These are phyloP conservation scores for Piaya cayana DNA, from an alignment of 2,113 vertebrate genomes.

Conservation along the genomic window DNA sequence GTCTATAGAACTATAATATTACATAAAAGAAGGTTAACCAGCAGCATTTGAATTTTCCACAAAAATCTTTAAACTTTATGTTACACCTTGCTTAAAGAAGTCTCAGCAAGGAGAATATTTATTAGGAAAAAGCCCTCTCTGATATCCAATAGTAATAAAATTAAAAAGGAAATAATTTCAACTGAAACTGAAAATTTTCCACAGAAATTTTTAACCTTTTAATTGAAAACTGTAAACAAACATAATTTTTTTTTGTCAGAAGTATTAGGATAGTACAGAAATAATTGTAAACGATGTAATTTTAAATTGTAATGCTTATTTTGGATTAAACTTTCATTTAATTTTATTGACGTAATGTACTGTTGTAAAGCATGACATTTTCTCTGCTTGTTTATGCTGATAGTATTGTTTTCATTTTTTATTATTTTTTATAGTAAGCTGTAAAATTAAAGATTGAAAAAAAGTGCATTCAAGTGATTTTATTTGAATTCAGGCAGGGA, in stretches of 20 bases:
- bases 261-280: background rate
- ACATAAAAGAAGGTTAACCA: background rate
- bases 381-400: no score
- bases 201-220: background rate
- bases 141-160: background rate
- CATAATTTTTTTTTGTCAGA: background rate
- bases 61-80: background rate
- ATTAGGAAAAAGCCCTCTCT: background rate
- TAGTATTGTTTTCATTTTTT: no score
- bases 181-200: background rate
- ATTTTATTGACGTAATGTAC: no score
- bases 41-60: background rate
- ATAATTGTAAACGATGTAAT: no score
- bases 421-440: no score
- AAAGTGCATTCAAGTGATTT: no score
- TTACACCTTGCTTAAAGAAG: background rate
- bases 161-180: background rate
- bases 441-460: no score
- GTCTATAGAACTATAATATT: background rate
- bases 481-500: no score
- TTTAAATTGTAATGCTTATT: no score
- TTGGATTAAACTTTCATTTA: no score
- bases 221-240: background rate
- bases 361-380: no score
- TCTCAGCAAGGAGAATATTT: background rate